These are phyloP conservation scores for Argentina silus DNA, from an alignment of 2,797 vertebrate species.

Conservation along the genomic window DNA sequence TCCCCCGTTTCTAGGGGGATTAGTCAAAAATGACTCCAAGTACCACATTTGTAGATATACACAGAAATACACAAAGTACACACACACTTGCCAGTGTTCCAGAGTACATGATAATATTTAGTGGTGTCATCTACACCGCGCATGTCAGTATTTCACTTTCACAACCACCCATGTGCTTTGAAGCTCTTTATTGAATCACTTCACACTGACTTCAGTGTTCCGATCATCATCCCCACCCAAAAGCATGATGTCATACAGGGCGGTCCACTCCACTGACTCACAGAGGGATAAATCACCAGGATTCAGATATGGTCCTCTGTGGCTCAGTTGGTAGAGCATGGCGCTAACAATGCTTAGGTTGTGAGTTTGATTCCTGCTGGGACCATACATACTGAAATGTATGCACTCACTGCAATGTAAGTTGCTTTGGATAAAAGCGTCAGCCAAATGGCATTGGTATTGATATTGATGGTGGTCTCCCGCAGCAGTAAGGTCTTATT, in stretches of 20 bases:
- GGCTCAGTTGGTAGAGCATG: no score
- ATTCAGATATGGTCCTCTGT: no score
- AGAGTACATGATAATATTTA: neutral
- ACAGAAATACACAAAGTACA: no score
- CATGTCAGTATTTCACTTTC: neutral
- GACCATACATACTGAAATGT: no score
- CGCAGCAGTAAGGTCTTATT: neutral
- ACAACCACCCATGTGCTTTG: neutral
- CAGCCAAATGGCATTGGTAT: no score
- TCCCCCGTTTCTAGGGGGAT: neutral
- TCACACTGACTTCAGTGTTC: neutral
- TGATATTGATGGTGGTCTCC: no score
- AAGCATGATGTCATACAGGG: conserved; percentile 54
- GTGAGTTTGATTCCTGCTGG: no score
- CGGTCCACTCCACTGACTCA: conserved; percentile 5
- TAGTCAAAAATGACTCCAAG: neutral
- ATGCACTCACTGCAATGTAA: no score
- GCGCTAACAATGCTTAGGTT: no score
- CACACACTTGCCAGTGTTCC: no score
- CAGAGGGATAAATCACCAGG: neutral
- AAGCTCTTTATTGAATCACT: neutral
- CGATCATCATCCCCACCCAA: conserved; percentile 38
- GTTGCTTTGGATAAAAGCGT: no score
- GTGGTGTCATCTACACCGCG: neutral
- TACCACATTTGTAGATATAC: neutral